Evolutionary conservation across 2,113 vertebrate species (phyloP).

Genomic region (Nasalis larvatus): DNA sequence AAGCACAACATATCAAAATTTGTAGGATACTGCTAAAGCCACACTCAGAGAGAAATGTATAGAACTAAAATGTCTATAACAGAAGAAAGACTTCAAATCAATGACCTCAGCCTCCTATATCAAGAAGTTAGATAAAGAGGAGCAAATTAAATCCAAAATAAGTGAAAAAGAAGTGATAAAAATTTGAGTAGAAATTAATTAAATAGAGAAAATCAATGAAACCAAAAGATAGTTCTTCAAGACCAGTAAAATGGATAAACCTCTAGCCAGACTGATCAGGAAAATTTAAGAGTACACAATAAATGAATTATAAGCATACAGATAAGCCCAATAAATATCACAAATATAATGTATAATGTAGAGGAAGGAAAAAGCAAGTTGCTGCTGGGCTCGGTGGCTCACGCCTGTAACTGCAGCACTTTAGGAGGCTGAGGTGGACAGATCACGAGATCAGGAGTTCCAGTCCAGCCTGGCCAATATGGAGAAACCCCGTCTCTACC

Average conservation of each 20-base stretch:
- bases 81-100: not conserved
- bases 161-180: not conserved
- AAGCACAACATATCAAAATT: not conserved
- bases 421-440: too few relatives aligned
- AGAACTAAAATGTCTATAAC: not conserved
- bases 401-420: too few relatives aligned
- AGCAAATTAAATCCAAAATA: not conserved
- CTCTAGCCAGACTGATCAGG: not conserved
- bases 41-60: not conserved
- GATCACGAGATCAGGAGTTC: too few relatives aligned
- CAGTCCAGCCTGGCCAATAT: too few relatives aligned
- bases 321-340: not conserved
- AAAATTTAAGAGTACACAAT: not conserved
- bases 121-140: not conserved
- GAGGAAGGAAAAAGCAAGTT: not conserved
- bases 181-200: not conserved
- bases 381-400: not conserved
- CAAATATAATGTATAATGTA: not conserved
- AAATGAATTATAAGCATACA: not conserved
- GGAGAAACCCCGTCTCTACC: too few relatives aligned
- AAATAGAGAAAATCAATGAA: not conserved
- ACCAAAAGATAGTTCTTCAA: not conserved
- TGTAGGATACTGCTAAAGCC: not conserved
- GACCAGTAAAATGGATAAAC: not conserved
- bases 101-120: not conserved